A percentile compares a stretch with the other conserved stretches of the same genome.
These are phyloP conservation scores for Diarsia brunnea DNA, from an alignment of 2,888 invertebrate species.

Conservation along the genomic window DNA sequence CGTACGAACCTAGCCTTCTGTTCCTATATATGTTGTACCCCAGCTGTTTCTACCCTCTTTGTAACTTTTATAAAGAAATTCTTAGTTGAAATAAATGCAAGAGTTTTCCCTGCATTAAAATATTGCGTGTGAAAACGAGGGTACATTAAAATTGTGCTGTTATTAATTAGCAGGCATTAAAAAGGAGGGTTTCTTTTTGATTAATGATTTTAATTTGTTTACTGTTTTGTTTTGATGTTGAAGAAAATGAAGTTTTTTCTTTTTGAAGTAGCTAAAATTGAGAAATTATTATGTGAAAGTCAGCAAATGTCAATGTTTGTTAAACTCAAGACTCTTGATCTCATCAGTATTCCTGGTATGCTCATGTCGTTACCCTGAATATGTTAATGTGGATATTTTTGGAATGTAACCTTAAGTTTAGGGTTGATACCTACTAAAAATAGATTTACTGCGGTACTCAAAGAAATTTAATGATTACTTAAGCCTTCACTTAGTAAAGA, in stretches of 20 bases:
- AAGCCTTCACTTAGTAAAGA: too few species aligned
- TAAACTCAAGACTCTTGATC: neutral
- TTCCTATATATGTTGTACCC: neutral
- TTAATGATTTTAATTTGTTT: conserved; percentile 38
- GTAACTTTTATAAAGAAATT: conserved; percentile 8
- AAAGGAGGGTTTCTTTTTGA: conserved; percentile 9
- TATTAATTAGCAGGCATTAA: conserved; percentile 29
- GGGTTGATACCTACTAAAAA: too few species aligned
- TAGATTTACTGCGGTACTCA: too few species aligned
- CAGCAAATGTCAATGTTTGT: neutral
- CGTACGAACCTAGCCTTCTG: neutral
- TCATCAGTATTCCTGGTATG: neutral
- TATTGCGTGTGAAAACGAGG: conserved; percentile 28
- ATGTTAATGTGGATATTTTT: neutral
- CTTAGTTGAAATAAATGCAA: neutral
- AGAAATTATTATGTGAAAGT: neutral
- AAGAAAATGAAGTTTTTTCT: neutral
- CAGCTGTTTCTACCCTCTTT: conserved; percentile 1
- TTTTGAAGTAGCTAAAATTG: neutral
- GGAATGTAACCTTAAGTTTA: neutral
- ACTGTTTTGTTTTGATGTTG: neutral
- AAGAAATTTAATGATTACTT: too few species aligned
- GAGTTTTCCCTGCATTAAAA: conserved; percentile 20
- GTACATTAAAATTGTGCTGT: conserved; percentile 14
- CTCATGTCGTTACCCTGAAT: neutral